Evolutionary conservation across 2,797 vertebrate genomes (phyloP).

Genomic region (Tapera naevia): DNA sequence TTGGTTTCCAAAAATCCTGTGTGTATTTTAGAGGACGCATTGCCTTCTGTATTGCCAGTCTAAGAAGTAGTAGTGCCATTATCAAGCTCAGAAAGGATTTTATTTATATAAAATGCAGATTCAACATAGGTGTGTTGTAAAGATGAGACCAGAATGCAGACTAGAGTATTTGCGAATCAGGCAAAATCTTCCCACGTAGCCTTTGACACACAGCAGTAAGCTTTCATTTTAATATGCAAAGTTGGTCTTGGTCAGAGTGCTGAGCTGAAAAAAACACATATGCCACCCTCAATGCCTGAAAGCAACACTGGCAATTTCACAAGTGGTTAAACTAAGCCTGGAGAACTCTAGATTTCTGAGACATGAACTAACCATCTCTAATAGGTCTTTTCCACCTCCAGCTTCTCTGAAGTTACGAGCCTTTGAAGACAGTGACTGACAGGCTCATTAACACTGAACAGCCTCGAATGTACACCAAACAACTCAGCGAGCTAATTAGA

Average conservation of each 20-base stretch:
- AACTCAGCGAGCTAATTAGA: slow-evolving; percentile 14
- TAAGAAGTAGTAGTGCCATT: background rate
- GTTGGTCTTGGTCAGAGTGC: background rate
- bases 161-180: background rate
- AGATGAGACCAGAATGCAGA: background rate
- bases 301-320: background rate
- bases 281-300: background rate
- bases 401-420: background rate
- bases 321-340: slow-evolving; percentile 9
- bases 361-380: background rate
- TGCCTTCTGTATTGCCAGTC: background rate
- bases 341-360: background rate
- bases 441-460: slow-evolving; percentile 47
- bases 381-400: background rate
- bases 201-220: background rate
- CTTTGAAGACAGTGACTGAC: slow-evolving; percentile 52
- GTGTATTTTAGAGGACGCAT: background rate
- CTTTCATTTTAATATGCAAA: background rate
- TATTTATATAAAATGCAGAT: background rate
- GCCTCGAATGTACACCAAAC: background rate
- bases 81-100: background rate
- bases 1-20: background rate
- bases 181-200: background rate
- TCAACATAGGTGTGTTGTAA: background rate
- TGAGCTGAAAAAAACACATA: background rate